Evolutionary conservation across 2,113 vertebrate species (phyloP).

Genomic region (Pionites leucogaster): DNA sequence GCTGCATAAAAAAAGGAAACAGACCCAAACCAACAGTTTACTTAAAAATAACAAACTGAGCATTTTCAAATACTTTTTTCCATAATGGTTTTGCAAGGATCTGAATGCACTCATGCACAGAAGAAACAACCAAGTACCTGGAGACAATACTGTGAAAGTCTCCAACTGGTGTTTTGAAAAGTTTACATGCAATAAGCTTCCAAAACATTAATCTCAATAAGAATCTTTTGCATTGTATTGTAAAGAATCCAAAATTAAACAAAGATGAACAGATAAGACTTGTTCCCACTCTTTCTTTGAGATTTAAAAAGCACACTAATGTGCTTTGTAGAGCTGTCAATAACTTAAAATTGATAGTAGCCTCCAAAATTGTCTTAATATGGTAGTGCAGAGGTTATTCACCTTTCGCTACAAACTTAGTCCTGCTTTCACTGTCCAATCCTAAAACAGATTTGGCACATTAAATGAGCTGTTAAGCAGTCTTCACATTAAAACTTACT

Average conservation of each 20-base stretch:
- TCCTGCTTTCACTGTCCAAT: not conserved
- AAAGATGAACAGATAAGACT: conserved; percentile 1
- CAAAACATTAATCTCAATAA: not conserved
- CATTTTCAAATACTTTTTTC: not conserved
- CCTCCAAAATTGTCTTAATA: not conserved
- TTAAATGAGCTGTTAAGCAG: not conserved
- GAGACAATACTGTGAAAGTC: not conserved
- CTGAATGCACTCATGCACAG: not conserved
- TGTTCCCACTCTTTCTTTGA: not conserved
- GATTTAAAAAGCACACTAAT: not conserved
- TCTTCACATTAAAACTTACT: not conserved
- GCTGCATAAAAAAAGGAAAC: not conserved
- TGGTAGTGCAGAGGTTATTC: not conserved
- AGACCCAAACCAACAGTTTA: not conserved
- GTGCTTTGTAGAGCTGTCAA: not conserved
- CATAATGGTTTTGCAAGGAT: not conserved
- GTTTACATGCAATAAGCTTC: not conserved
- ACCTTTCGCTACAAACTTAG: not conserved
- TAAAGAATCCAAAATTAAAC: conserved; percentile 7
- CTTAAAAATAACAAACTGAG: not conserved
- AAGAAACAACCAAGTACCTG: not conserved
- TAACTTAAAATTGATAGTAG: not conserved
- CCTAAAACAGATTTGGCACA: not conserved
- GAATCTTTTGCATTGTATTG: not conserved
- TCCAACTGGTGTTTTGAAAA: not conserved